Evolutionary conservation across 2,888 invertebrate genomes (phyloP).

Genomic region (Apotomis turbidana): DNA sequence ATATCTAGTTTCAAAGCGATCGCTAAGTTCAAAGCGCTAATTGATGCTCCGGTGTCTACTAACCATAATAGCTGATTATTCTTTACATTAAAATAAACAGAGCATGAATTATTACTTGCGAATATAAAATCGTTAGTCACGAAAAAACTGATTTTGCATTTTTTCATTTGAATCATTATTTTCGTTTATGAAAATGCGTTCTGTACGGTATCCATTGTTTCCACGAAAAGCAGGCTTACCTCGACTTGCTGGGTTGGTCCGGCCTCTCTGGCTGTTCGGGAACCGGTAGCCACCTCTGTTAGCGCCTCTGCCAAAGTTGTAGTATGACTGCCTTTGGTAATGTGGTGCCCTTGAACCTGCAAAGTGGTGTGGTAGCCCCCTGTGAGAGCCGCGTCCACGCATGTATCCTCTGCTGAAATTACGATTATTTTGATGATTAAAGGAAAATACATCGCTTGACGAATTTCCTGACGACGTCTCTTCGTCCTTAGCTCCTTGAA

Average conservation of each 20-base stretch:
- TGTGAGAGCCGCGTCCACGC: slow-evolving; percentile 1
- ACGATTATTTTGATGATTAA: neutral
- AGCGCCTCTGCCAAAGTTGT: neutral
- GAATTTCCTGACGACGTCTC: neutral
- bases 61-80: slow-evolving; percentile 2
- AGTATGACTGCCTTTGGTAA: neutral
- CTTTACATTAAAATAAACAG: slow-evolving; percentile 7
- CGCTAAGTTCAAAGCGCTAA: slow-evolving; percentile 4
- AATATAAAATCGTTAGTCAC: slow-evolving; percentile 17
- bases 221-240: neutral
- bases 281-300: slow-evolving; percentile 5
- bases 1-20: slow-evolving; percentile 8
- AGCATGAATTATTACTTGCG: slow-evolving; percentile 4
- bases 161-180: neutral
- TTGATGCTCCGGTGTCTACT: slow-evolving; percentile 8
- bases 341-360: neutral
- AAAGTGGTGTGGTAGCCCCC: neutral
- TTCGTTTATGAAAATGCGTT: slow-evolving; percentile 8
- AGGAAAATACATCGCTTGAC: neutral
- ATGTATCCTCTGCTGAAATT: slow-evolving; percentile 8
- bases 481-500: slow-evolving; percentile 11
- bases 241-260: too few relatives aligned
- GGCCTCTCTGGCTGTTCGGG: neutral
- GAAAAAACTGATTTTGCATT: slow-evolving; percentile 13
- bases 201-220: slow-evolving; percentile 15